These are phyloP conservation scores for Vanessa cardui DNA, from an alignment of 2,888 invertebrate genomes.

Conservation along the genomic window DNA sequence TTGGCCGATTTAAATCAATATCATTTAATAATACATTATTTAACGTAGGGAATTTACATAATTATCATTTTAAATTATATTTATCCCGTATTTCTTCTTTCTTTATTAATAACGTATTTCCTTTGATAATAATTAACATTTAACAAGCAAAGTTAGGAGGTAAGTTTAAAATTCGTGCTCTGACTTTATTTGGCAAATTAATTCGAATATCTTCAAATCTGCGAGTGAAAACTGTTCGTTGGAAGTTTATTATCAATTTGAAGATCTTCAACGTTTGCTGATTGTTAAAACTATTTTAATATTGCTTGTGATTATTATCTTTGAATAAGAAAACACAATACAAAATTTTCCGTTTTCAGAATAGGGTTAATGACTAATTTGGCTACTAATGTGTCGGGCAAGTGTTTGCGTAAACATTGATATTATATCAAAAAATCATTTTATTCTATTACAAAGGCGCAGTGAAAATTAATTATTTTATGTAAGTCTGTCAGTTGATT, in stretches of 20 bases:
- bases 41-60: background rate
- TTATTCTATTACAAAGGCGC: no score
- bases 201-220: constrained; percentile 72
- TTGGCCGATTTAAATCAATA: background rate
- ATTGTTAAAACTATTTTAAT: constrained; percentile 1
- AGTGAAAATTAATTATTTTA: no score
- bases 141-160: constrained; percentile 74
- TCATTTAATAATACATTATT: background rate
- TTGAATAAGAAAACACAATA: no score
- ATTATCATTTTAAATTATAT: background rate
- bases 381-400: no score
- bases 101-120: constrained; percentile 11
- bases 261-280: constrained; percentile 3
- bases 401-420: no score
- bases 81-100: constrained; percentile 1
- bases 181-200: constrained; percentile 77
- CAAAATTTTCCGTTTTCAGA: no score
- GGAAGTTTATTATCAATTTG: constrained; percentile 56
- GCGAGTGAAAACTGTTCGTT: constrained; percentile 70
- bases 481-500: no score
- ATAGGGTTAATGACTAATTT: no score
- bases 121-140: constrained; percentile 66
- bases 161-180: constrained; percentile 76
- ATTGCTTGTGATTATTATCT: background rate
- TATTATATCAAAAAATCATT: no score